These are phyloP conservation scores for Plecotus auritus DNA, from an alignment of 2,113 vertebrate genomes.

Conservation along the genomic window DNA sequence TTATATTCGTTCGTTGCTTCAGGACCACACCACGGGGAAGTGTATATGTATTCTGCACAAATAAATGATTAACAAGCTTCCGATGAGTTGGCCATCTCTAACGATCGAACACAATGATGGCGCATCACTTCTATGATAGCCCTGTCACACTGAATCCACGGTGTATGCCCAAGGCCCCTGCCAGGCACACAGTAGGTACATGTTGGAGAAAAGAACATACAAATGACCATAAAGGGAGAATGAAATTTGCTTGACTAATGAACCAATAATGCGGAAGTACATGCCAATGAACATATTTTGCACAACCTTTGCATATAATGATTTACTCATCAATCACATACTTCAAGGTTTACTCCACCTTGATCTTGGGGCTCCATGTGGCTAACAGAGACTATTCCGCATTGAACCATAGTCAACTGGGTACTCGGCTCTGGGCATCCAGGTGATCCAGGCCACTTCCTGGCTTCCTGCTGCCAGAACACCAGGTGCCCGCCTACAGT, in stretches of 20 bases:
- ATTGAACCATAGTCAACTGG: background rate
- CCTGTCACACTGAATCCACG: background rate
- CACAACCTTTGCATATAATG: background rate
- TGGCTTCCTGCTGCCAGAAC: background rate
- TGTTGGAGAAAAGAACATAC: background rate
- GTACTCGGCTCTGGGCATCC: fast-evolving
- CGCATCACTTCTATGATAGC: too few relatives aligned
- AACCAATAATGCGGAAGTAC: fast-evolving
- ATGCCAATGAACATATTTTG: background rate
- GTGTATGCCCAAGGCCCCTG: background rate
- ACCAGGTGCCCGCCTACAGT: background rate
- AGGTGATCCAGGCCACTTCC: background rate
- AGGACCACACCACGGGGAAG: background rate
- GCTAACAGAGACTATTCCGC: background rate
- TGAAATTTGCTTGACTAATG: background rate
- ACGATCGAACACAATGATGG: background rate
- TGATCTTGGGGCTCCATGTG: background rate
- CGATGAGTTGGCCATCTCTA: too few relatives aligned
- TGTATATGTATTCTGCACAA: too few relatives aligned
- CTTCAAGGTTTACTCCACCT: background rate
- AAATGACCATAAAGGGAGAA: background rate
- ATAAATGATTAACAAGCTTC: too few relatives aligned
- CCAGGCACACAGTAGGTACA: background rate
- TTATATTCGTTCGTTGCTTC: background rate
- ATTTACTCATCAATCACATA: background rate